phyloP scores from a whole-genome alignment of 2,797 vertebrate species.

The Dicrostonyx torquatus region DNA sequence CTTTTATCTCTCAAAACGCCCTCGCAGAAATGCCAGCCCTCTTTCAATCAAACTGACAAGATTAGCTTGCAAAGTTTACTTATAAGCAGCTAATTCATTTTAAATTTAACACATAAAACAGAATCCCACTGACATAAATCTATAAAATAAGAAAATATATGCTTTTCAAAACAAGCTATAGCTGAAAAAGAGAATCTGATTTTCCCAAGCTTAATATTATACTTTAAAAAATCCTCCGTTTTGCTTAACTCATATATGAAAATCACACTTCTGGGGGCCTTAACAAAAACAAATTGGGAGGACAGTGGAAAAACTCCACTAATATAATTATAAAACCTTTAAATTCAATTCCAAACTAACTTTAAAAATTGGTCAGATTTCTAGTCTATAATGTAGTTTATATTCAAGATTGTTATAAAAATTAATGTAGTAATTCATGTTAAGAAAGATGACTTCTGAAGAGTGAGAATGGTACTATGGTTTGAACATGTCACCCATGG shows the following conservation, averaged over 20 bases:
- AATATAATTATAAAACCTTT: background rate
- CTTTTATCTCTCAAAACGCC: background rate
- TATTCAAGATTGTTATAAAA: background rate
- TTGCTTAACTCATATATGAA: background rate
- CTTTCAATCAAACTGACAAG: background rate
- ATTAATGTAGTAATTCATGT: background rate
- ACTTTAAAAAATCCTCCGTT: background rate
- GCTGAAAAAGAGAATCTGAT: background rate
- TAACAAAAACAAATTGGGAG: background rate
- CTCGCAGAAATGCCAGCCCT: background rate
- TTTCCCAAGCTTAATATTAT: conserved; percentile 7
- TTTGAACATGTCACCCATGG: background rate
- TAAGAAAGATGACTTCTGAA: conserved; percentile 21
- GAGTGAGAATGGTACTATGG: background rate
- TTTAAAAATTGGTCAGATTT: background rate
- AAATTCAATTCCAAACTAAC: background rate
- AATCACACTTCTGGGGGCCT: background rate
- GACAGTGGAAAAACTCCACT: background rate
- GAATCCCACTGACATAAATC: background rate
- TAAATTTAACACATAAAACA: background rate
- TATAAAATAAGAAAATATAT: background rate
- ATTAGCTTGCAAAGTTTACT: background rate
- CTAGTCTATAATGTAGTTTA: background rate
- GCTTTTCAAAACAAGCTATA: conserved; percentile 30
- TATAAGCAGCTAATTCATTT: background rate